phyloP scores from a whole-genome alignment of 1,140 invertebrate genomes.

The Trialeurodes vaporariorum region DNA sequence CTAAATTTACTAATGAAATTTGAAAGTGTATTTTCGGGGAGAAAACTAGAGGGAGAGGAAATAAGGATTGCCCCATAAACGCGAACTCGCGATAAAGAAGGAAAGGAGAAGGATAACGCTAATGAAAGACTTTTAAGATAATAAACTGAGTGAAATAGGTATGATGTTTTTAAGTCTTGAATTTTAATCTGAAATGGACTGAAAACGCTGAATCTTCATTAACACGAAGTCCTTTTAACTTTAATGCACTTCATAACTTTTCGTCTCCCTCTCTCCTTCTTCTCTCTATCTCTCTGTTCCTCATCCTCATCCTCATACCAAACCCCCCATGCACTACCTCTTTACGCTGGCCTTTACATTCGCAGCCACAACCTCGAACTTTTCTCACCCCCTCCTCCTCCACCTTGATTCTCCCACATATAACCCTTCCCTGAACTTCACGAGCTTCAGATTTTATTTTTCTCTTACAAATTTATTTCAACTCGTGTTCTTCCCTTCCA shows the following conservation, averaged over 20 bases:
- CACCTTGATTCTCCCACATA: too few relatives aligned
- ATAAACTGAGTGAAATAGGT: background rate
- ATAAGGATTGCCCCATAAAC: too few relatives aligned
- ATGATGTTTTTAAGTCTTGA: conserved; percentile 1
- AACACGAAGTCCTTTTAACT: background rate
- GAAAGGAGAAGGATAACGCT: background rate
- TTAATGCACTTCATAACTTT: conserved; percentile 1
- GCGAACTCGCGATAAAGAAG: too few relatives aligned
- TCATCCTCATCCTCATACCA: too few relatives aligned
- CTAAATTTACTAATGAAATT: background rate
- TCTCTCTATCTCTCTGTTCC: too few relatives aligned
- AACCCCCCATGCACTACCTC: too few relatives aligned
- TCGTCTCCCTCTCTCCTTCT: background rate
- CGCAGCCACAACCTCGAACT: background rate
- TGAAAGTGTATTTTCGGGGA: background rate
- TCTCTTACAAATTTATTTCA: background rate
- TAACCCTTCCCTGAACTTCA: background rate
- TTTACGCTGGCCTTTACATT: too few relatives aligned
- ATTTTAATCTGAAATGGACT: conserved; percentile 1
- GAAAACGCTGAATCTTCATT: background rate
- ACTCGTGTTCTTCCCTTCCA: background rate
- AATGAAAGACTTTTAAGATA: background rate
- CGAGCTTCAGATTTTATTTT: background rate
- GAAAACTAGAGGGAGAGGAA: background rate
- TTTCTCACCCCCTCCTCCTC: background rate